Conservation (phyloP, 2,888 invertebrate species). For the Aphidoletes aphidimyza region DNA sequence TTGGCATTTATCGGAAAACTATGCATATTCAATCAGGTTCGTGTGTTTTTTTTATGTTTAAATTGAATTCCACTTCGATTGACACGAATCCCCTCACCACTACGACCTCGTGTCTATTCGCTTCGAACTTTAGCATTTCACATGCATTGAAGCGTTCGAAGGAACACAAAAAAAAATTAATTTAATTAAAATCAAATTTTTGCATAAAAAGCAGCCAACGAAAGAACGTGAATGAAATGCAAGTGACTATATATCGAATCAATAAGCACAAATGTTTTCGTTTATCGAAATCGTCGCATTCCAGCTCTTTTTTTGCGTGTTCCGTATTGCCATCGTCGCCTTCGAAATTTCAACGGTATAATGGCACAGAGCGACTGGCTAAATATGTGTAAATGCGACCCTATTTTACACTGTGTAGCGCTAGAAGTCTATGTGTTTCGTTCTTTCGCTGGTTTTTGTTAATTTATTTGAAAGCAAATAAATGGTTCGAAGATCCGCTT, state of each 20-base stretch:
- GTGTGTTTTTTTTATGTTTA: background rate
- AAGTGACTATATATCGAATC: background rate
- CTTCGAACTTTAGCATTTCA: background rate
- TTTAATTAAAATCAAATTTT: constrained; percentile 51
- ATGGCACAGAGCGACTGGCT: background rate
- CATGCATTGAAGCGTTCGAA: background rate
- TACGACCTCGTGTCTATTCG: background rate
- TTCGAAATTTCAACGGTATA: background rate
- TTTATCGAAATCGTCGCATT: constrained; percentile 20
- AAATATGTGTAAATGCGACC: background rate
- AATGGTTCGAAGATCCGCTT: constrained; percentile 51
- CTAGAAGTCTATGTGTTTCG: constrained; percentile 9
- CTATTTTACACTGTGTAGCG: background rate
- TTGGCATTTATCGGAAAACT: background rate
- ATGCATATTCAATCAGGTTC: constrained; percentile 30
- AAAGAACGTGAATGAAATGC: constrained; percentile 14
- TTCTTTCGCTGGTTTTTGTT: constrained; percentile 11
- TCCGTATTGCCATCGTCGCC: background rate
- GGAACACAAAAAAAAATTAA: background rate
- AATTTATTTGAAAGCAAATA: constrained; percentile 51
- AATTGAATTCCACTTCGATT: constrained; percentile 34
- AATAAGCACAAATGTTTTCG: constrained; percentile 2
- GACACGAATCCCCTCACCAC: background rate
- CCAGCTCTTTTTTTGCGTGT: background rate
- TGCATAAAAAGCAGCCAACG: background rate